These are phyloP conservation scores for Jordanella pulchra DNA, from an alignment of 2,797 vertebrate genomes.

Conservation along the genomic window DNA sequence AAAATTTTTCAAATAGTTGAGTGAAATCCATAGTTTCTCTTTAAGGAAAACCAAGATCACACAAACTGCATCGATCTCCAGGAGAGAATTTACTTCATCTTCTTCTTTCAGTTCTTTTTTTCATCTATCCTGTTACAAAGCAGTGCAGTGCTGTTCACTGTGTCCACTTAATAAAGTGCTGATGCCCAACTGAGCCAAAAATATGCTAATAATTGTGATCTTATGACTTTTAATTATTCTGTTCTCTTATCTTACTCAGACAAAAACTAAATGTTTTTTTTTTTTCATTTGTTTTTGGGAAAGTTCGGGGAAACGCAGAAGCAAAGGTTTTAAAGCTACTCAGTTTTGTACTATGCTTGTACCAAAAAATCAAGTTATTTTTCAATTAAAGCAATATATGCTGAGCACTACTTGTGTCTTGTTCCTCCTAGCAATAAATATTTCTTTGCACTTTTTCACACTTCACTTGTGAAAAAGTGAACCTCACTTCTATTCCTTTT, in stretches of 20 bases:
- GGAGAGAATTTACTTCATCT: no score
- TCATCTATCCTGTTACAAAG: neutral
- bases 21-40: neutral
- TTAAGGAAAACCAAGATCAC: no score
- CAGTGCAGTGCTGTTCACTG: neutral
- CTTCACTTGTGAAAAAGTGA: no score
- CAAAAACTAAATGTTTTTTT: neutral
- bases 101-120: neutral
- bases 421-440: no score
- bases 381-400: no score
- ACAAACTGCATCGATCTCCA: no score
- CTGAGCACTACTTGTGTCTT: no score
- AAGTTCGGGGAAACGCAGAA: neutral
- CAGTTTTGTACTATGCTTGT: no score
- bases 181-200: neutral
- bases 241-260: neutral
- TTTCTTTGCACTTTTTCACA: no score
- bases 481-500: no score
- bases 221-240: neutral
- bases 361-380: no score
- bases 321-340: neutral
- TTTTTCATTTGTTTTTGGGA: neutral
- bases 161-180: neutral
- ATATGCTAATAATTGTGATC: neutral
- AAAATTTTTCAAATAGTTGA: neutral